A percentile compares a stretch with the other conserved stretches of the same genome.
Evolutionary conservation across 2,113 vertebrate genomes (phyloP).

Genomic region (Dasyurus viverrinus): DNA sequence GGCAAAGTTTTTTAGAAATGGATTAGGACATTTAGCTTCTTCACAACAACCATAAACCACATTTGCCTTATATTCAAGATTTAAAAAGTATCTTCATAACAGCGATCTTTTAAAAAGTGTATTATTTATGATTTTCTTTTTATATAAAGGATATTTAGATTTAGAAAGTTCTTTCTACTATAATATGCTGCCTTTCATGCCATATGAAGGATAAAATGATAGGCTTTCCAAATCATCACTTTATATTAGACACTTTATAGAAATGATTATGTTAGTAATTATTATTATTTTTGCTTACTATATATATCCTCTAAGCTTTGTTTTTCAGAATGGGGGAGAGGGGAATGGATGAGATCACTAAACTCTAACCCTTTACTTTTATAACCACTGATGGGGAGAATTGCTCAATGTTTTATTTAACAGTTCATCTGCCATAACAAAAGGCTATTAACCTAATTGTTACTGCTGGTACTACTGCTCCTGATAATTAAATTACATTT

Average conservation of each 20-base stretch:
- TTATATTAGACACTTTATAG: not conserved
- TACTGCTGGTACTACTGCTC: constrained; percentile 97
- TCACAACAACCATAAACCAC: not conserved
- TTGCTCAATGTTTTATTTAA: not conserved
- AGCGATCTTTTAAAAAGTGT: not conserved
- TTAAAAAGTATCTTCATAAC: not conserved
- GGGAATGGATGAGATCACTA: not conserved
- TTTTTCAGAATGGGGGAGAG: not conserved
- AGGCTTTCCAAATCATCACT: constrained; percentile 42
- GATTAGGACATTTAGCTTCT: not conserved
- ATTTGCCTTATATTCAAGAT: not conserved
- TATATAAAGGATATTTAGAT: not conserved
- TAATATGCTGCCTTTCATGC: not conserved
- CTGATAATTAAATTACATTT: constrained; percentile 93
- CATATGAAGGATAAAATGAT: constrained; percentile 28
- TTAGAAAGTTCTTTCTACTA: not conserved
- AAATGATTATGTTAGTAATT: constrained; percentile 10
- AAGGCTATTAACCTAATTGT: constrained; percentile 90
- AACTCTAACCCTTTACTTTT: constrained; percentile 13
- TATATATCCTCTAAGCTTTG: constrained; percentile 31
- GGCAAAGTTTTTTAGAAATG: not conserved
- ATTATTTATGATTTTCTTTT: not conserved
- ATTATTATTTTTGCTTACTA: constrained; percentile 14
- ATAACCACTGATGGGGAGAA: not conserved
- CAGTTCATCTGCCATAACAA: not conserved